phyloP scores from a whole-genome alignment of 2,888 invertebrate genomes.

The Lucinisca nassula region DNA sequence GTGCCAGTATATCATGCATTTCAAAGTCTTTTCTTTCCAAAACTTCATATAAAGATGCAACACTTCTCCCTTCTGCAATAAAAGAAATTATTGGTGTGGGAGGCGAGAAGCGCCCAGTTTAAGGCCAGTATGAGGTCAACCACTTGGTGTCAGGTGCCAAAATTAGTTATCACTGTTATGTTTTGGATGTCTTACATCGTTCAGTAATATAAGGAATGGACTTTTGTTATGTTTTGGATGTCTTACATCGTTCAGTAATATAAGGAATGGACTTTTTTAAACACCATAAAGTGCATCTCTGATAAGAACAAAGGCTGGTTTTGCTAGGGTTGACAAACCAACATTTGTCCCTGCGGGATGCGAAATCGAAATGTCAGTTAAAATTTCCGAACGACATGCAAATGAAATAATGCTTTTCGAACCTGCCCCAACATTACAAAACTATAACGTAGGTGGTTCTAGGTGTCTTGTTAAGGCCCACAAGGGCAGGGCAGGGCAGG shows the following conservation, averaged over 20 bases:
- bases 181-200: too few relatives aligned
- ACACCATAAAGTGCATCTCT: neutral
- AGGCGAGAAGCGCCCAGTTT: neutral
- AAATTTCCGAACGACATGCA: neutral
- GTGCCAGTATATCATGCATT: constrained; percentile 29
- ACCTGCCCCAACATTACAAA: neutral
- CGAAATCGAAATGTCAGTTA: neutral
- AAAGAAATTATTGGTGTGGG: neutral
- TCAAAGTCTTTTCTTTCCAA: constrained; percentile 7
- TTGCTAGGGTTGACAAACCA: neutral
- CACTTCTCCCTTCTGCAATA: neutral
- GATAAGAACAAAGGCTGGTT: neutral
- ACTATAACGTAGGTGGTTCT: neutral
- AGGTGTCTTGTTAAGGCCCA: neutral
- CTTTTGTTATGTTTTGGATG: too few relatives aligned
- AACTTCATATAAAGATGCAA: neutral
- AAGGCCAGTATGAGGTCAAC: neutral
- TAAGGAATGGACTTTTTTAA: neutral
- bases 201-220: too few relatives aligned
- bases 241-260: neutral
- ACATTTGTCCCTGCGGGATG: neutral
- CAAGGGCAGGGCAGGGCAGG: neutral
- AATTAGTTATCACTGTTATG: neutral
- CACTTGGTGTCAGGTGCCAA: neutral
- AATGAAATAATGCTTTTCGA: neutral